Conservation (phyloP, 2,113 vertebrate species). For the Clupea harengus region DNA sequence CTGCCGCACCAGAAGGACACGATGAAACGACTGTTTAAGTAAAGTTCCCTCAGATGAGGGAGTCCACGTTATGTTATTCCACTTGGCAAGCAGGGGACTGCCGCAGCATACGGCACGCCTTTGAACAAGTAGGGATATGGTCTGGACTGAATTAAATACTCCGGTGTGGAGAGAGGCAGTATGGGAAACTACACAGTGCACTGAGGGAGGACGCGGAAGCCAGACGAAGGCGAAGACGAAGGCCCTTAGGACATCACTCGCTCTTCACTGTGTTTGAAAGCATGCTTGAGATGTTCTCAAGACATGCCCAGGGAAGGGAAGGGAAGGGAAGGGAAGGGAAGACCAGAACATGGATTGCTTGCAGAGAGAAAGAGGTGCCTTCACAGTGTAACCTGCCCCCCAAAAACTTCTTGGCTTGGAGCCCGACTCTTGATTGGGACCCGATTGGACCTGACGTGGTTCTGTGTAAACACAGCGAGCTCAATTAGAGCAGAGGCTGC, state of each 20-base stretch:
- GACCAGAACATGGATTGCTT: not conserved
- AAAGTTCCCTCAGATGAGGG: not conserved
- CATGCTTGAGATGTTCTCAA: not conserved
- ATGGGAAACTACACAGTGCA: not conserved
- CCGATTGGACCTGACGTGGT: conserved; percentile 3
- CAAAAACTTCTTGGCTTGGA: not conserved
- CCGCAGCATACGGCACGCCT: not conserved
- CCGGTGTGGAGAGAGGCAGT: not conserved
- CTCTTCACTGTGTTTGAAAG: not conserved
- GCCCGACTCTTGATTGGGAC: not conserved
- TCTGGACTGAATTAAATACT: not conserved
- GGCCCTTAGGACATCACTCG: not conserved
- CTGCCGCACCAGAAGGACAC: not conserved
- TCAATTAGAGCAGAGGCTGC: conserved; percentile 4
- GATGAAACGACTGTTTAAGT: not conserved
- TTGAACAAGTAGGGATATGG: not conserved
- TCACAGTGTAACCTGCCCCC: not conserved
- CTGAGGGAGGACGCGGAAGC: not conserved
- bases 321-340: not conserved
- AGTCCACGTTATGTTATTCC: not conserved
- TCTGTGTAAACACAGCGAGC: conserved; percentile 3
- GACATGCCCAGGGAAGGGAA: not conserved
- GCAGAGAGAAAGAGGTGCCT: not conserved
- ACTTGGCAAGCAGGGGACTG: not conserved
- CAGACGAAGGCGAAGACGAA: not conserved